Evolutionary conservation across 2,113 vertebrate genomes (phyloP), one percentile per base, ranked within the genome.

Genomic region (Passer domesticus): DNA sequence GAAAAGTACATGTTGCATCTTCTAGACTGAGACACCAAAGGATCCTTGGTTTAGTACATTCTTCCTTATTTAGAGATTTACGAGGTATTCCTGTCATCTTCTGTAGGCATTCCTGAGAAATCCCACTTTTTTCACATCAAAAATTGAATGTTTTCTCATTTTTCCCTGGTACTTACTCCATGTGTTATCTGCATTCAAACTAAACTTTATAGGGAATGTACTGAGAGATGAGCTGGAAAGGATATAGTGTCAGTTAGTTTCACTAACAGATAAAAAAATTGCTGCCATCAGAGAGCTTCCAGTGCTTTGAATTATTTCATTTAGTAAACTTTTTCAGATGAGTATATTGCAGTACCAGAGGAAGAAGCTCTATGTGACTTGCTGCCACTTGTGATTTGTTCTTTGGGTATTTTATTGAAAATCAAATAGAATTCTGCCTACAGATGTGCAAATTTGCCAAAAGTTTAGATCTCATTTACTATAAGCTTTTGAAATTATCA

Each of bases 71-170:
- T 20, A 59, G 35, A 58, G 6, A n/a, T 68, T 94, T 83, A 14
- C 0, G 0, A 17, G 2, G 7, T 62, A 6, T 44, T 75, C 11
- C 11, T 18, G 6, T 81, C 14, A 27, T 81, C 9, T n/a, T 0
- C 19, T 87, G 14, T 43, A 59, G 47, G 3, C 21, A 50, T 67
- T 88, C 46, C 19, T 77, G 43, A 80, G 52, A 75, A 75, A 66
- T 77, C 14, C 47, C 8, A 19, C 33, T 58, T 15, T 47, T 11
- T 74, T 67, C 46, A 56, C 14, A 41, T 11, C 5, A 66, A 37
- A 66, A 67, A 37, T 11, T 69, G 12, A 6, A 0, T 62, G 19
- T 83, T 83, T 93, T 33, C 41, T 59, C 8, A 21, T 69, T 75
- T 85, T 72, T 2, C 15, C 19, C 11, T 8, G 4, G 11, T 76